phyloP scores from a whole-genome alignment of 2,888 invertebrate genomes.

The Dugesia japonica region DNA sequence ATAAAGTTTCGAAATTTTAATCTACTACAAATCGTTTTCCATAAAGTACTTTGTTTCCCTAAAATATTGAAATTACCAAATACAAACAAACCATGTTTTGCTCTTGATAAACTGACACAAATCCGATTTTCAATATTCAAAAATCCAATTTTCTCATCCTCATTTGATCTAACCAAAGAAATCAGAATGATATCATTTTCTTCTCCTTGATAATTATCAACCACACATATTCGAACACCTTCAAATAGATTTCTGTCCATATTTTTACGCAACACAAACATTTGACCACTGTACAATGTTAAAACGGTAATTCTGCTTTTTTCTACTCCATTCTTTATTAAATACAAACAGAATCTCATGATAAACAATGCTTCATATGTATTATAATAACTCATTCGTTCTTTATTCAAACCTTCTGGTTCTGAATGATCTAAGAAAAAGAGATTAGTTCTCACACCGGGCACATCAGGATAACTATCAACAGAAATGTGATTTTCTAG shows the following conservation, averaged over 20 bases:
- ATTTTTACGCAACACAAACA: slow-evolving; percentile 37
- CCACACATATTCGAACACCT: slow-evolving; percentile 55
- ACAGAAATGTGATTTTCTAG: slow-evolving; percentile 56
- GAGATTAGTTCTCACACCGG: slow-evolving; percentile 31
- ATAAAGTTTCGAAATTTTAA: slow-evolving; percentile 46
- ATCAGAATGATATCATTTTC: slow-evolving; percentile 49
- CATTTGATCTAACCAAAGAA: slow-evolving; percentile 45
- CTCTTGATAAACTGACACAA: slow-evolving; percentile 64
- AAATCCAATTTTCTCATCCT: slow-evolving; percentile 41
- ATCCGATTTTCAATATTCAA: slow-evolving; percentile 56
- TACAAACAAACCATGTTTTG: slow-evolving; percentile 46
- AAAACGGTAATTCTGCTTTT: slow-evolving; percentile 34
- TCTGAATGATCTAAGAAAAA: slow-evolving; percentile 35
- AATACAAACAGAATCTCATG: slow-evolving; percentile 30
- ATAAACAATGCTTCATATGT: slow-evolving; percentile 34
- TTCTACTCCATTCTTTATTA: slow-evolving; percentile 33
- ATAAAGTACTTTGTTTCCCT: slow-evolving; percentile 37
- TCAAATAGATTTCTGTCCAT: slow-evolving; percentile 37
- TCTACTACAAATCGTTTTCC: slow-evolving; percentile 37
- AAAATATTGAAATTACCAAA: slow-evolving; percentile 42
- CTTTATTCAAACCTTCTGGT: slow-evolving; percentile 26
- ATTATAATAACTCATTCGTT: slow-evolving; percentile 33
- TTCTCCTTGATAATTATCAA: slow-evolving; percentile 68
- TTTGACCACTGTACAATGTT: slow-evolving; percentile 36
- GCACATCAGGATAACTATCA: neutral